phyloP scores from a whole-genome alignment of 2,797 vertebrate genomes.

The Sebastes cheni region DNA sequence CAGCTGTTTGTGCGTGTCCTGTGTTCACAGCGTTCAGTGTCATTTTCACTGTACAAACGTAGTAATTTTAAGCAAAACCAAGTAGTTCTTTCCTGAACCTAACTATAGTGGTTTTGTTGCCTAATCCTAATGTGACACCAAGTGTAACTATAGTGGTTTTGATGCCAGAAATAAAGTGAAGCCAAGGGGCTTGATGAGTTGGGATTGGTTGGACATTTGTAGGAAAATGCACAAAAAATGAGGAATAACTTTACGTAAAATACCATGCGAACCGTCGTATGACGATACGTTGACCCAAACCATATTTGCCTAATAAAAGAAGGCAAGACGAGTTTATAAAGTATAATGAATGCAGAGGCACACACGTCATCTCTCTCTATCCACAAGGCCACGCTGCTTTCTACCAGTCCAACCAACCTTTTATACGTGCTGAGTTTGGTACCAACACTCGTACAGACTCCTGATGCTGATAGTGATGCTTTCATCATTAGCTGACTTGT shows the following conservation, averaged over 20 bases:
- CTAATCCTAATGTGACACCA: too few species aligned
- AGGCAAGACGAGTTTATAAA: neutral
- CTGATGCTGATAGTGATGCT: neutral
- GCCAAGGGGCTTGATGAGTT: too few species aligned
- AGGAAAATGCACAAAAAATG: too few species aligned
- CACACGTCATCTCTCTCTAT: neutral
- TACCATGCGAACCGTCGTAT: too few species aligned
- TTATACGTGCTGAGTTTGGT: neutral
- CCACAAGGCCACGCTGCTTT: neutral
- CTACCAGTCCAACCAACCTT: neutral
- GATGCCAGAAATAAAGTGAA: accelerated
- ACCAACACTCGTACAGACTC: neutral
- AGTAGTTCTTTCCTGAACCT: too few species aligned
- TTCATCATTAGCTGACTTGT: neutral
- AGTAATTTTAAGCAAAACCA: too few species aligned
- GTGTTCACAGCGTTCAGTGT: too few species aligned
- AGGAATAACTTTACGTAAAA: too few species aligned
- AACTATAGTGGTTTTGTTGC: too few species aligned
- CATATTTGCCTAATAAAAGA: neutral
- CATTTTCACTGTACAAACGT: too few species aligned
- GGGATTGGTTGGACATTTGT: too few species aligned
- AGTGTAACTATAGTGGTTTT: too few species aligned
- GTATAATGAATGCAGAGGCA: neutral
- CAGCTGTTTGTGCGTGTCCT: accelerated
- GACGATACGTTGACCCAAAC: neutral